Conservation (phyloP, 2,797 vertebrate genomes). For the Acipenser ruthenus region DNA sequence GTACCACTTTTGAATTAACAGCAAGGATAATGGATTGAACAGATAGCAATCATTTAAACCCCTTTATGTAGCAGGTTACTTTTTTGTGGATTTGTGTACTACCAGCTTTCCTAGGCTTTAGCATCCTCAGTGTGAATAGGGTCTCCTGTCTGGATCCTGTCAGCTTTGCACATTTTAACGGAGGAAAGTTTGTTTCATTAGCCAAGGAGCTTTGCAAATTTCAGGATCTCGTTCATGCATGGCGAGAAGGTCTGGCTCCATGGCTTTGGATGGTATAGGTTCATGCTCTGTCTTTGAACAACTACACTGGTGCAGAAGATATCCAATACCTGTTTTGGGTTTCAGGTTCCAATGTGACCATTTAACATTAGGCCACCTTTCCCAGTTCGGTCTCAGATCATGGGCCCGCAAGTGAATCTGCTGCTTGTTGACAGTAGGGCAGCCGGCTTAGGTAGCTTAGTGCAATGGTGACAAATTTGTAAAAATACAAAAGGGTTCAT, state of each 20-base stretch:
- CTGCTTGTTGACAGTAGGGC: too few species aligned
- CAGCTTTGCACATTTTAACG: constrained; percentile 28
- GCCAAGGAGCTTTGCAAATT: constrained; percentile 50
- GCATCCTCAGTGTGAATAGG: constrained; percentile 46
- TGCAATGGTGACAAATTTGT: too few species aligned
- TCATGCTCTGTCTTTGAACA: too few species aligned
- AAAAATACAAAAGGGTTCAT: too few species aligned
- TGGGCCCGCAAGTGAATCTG: too few species aligned
- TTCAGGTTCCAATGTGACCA: too few species aligned
- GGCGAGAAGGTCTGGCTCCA: constrained; percentile 44
- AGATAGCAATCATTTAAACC: constrained; percentile 14
- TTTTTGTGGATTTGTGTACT: constrained; percentile 27
- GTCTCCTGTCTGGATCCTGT: constrained; percentile 27
- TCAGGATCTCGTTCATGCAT: constrained; percentile 54
- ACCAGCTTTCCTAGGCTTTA: constrained; percentile 25
- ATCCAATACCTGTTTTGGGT: too few species aligned
- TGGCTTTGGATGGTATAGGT: constrained; percentile 25
- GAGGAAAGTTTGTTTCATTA: constrained; percentile 45
- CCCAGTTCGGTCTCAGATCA: too few species aligned
- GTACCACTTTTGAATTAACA: constrained; percentile 33
- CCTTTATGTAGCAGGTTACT: constrained; percentile 23
- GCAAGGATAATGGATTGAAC: constrained; percentile 45
- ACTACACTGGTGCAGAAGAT: too few species aligned
- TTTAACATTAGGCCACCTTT: too few species aligned
- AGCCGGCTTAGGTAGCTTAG: too few species aligned